Evolutionary conservation across 2,888 invertebrate genomes (phyloP).

Genomic region (Gastracanthus pulcherrimus): DNA sequence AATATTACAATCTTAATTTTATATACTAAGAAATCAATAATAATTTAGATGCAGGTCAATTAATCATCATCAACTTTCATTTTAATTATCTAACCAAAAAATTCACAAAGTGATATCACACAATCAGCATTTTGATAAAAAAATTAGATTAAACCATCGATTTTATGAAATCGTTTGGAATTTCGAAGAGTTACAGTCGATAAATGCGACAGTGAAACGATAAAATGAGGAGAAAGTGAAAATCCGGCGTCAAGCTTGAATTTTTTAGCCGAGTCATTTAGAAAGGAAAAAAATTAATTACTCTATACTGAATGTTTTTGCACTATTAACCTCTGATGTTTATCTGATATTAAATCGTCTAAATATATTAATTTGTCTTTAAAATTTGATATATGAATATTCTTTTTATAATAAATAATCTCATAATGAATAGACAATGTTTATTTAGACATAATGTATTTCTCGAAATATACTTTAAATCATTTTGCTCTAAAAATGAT

Average conservation of each 20-base stretch:
- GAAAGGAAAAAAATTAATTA: neutral
- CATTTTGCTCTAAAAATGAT: too few relatives aligned
- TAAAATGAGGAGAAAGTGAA: slow-evolving; percentile 9
- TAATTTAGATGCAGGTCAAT: too few relatives aligned
- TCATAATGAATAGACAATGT: too few relatives aligned
- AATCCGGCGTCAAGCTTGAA: neutral
- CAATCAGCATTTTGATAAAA: neutral
- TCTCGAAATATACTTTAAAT: too few relatives aligned
- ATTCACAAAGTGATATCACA: neutral
- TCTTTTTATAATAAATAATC: too few relatives aligned
- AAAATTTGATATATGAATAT: too few relatives aligned
- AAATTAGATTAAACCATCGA: neutral
- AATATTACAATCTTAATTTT: too few relatives aligned
- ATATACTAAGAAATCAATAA: too few relatives aligned
- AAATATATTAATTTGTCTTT: neutral
- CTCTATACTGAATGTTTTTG: neutral
- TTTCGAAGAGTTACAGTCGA: neutral
- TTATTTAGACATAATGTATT: too few relatives aligned
- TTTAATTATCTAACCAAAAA: too few relatives aligned
- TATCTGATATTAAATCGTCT: neutral
- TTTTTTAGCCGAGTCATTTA: too few relatives aligned
- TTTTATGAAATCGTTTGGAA: neutral
- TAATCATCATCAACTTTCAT: too few relatives aligned
- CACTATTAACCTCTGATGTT: neutral
- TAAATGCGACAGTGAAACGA: neutral